These are phyloP conservation scores for Nannospalax galili DNA, from an alignment of 2,113 vertebrate genomes.

Conservation along the genomic window DNA sequence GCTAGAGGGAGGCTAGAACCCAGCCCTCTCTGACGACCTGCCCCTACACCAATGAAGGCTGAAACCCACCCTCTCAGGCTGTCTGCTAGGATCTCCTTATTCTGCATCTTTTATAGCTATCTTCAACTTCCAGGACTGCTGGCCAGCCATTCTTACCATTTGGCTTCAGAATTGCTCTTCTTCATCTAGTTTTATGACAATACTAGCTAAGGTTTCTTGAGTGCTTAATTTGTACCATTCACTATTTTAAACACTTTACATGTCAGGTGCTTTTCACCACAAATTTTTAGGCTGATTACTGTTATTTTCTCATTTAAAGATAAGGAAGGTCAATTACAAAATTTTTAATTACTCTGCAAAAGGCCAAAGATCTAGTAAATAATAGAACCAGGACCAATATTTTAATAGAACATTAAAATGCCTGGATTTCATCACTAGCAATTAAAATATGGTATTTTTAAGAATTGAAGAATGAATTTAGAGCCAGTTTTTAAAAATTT, in stretches of 20 bases:
- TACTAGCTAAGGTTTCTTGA: constrained; percentile 7
- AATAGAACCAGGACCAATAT: not conserved
- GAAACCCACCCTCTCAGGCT: too few species aligned
- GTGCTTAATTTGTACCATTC: not conserved
- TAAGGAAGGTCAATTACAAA: not conserved
- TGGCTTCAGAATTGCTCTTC: constrained; percentile 22
- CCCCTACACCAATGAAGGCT: too few species aligned
- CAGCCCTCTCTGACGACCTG: too few species aligned
- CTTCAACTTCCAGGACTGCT: not conserved
- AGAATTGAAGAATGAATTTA: constrained; percentile 23
- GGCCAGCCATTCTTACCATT: not conserved
- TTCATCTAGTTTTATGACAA: constrained; percentile 3
- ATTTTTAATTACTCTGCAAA: not conserved
- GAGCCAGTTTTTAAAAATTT: not conserved
- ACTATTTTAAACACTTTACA: not conserved
- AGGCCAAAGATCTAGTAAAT: not conserved
- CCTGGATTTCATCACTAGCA: not conserved
- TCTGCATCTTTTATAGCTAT: not conserved
- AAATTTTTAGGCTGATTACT: not conserved
- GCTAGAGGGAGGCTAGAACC: too few species aligned
- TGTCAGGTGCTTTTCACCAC: not conserved
- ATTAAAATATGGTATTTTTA: constrained; percentile 12
- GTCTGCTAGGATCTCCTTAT: not conserved
- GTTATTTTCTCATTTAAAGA: not conserved
- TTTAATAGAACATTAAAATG: not conserved